Base-by-base conservation (phyloP, 1,140 invertebrate genomes). In the Drosophila truncata region DNA sequence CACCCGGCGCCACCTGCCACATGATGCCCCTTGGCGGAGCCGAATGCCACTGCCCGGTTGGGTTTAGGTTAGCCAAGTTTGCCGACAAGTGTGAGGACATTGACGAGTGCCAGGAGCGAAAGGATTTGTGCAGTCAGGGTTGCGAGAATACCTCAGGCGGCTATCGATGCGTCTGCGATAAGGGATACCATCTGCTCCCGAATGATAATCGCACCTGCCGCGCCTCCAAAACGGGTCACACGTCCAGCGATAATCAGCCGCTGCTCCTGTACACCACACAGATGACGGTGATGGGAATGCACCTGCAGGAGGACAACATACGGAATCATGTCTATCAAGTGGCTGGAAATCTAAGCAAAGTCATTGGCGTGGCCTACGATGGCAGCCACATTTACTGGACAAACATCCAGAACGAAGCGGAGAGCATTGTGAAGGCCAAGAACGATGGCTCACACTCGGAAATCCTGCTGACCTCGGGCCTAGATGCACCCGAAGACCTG, bases 81-180 rank as follows among this genome's bases (percentile, higher is more conserved):
- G 78, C 83, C 44, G 80, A 92, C 41, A 77, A 78, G 23, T 94
- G 94, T 75, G 65, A 75, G 93, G 97, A 98, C 91, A 95, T 98
- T 18, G 94, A 98, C 92, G 98, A 98, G 93, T 98, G 98, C 91
- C 47, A 77, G 58, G 94, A 95, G 61, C 39, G 18, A 0, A 49
- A 35, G 47, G 96, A 96, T 10, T 93, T 94, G 0, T 99, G 98
- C 80, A 96, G 97, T 61, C 98, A 99, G 91, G 91, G 93, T 52
- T 99, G 98, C 84, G 92, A 94, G 20, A 98, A 99, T 88, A 95
- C 93, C 0, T 93, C 93, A 0, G 98, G 98, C 0, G 95, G 95
- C 1, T 99, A 96, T 88, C 93, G 93, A 8, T 99, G 98, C 88
- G 93, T 94, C 41, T 99, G 98, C 93, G 95, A 96, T 25, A 91